Evolutionary conservation across 2,888 invertebrate genomes (phyloP).

Genomic region (Creontiades dilutus): DNA sequence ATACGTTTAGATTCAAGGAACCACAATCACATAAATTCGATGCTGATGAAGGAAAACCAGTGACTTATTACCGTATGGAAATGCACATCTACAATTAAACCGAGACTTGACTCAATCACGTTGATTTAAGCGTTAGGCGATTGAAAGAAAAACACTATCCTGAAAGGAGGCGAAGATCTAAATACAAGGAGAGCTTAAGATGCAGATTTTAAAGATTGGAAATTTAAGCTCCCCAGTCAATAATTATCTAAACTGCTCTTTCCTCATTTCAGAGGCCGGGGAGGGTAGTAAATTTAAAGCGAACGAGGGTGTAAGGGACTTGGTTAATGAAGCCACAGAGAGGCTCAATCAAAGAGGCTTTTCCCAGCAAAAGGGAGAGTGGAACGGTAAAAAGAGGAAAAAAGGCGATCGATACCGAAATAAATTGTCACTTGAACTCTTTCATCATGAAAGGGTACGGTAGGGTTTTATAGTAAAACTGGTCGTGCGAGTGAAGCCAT

Average conservation of each 20-base stretch:
- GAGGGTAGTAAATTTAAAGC: conserved; percentile 30
- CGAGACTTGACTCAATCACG: too few relatives aligned
- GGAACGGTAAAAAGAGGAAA: neutral
- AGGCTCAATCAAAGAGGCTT: conserved; percentile 56
- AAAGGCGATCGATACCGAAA: conserved; percentile 44
- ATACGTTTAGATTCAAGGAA: too few relatives aligned
- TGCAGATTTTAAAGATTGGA: conserved; percentile 3
- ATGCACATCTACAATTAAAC: too few relatives aligned
- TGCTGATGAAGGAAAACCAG: too few relatives aligned
- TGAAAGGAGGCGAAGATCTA: too few relatives aligned
- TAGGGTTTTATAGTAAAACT: neutral
- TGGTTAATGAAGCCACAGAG: conserved; percentile 46
- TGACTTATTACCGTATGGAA: too few relatives aligned
- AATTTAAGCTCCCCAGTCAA: neutral
- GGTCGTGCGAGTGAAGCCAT: neutral
- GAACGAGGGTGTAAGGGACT: conserved; percentile 14
- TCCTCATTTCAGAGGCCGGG: neutral
- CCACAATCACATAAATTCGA: too few relatives aligned
- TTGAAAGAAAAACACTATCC: too few relatives aligned
- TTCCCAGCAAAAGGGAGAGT: neutral
- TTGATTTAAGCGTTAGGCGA: too few relatives aligned
- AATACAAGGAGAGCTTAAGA: too few relatives aligned
- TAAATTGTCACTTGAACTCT: conserved; percentile 60
- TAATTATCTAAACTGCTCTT: conserved; percentile 31
- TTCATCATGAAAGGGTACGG: conserved; percentile 15